Conservation (phyloP, 2,888 invertebrate species). For the Platypus cylindrus region DNA sequence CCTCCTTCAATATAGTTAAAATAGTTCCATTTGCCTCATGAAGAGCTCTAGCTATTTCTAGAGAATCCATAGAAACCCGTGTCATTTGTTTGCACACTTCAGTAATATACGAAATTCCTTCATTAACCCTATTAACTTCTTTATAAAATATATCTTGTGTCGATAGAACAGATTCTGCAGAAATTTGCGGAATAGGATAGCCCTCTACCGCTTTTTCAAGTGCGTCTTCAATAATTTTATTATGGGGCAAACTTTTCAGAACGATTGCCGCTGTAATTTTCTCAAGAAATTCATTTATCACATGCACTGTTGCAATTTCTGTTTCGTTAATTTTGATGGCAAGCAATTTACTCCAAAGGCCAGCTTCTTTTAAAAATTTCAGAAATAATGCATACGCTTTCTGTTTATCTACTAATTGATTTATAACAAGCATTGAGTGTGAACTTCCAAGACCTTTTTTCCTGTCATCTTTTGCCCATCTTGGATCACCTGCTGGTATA, state of each 20-base stretch:
- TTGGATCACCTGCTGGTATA: slow-evolving; percentile 77
- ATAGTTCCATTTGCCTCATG: slow-evolving; percentile 46
- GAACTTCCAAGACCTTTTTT: slow-evolving; percentile 44
- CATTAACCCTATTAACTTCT: slow-evolving; percentile 52
- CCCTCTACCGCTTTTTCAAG: slow-evolving; percentile 41
- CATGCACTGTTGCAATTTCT: slow-evolving; percentile 41
- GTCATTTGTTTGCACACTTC: slow-evolving; percentile 47
- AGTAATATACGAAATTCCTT: slow-evolving; percentile 49
- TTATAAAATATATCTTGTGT: slow-evolving; percentile 67
- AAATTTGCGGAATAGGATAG: slow-evolving; percentile 34
- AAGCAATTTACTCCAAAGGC: slow-evolving; percentile 51
- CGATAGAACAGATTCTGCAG: slow-evolving; percentile 40
- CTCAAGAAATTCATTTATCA: slow-evolving; percentile 56
- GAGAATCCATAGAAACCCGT: slow-evolving; percentile 44
- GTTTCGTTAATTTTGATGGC: slow-evolving; percentile 30
- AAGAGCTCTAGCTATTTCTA: slow-evolving; percentile 42
- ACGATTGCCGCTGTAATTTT: slow-evolving; percentile 64
- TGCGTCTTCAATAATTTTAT: slow-evolving; percentile 44
- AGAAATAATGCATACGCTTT: slow-evolving; percentile 61
- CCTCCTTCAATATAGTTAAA: slow-evolving; percentile 50
- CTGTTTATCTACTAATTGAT: slow-evolving; percentile 80
- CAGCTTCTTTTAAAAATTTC: slow-evolving; percentile 58
- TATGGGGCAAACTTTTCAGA: slow-evolving; percentile 49
- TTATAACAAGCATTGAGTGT: slow-evolving; percentile 68
- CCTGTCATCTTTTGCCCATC: slow-evolving; percentile 39